Percentiles rank a stretch among this genome's conserved stretches.
Conservation (phyloP, 1,140 invertebrate genomes). For the Pogonomyrmex californicus region DNA sequence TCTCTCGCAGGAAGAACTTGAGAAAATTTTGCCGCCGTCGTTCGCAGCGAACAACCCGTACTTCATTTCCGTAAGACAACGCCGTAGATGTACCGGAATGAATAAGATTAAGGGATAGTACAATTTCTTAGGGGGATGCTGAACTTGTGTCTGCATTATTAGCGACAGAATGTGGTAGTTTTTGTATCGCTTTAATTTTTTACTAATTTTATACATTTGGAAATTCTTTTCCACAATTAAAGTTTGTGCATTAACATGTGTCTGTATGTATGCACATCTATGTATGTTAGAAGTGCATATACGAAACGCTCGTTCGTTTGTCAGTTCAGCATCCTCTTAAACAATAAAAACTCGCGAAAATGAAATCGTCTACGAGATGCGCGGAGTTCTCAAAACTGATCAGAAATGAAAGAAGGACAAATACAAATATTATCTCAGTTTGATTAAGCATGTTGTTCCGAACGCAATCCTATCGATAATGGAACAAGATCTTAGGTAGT, state of each 20-base stretch:
- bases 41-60: conserved; percentile 1
- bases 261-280: too few species aligned
- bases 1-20: conserved; percentile 31
- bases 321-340: too few species aligned
- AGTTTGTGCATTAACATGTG: too few species aligned
- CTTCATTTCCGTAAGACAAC: conserved; percentile 4
- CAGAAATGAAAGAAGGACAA: not conserved
- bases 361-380: not conserved
- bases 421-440: not conserved
- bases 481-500: conserved; percentile 24
- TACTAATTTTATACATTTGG: too few species aligned
- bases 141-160: too few species aligned
- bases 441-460: conserved; percentile 13
- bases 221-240: too few species aligned
- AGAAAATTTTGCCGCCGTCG: conserved; percentile 19
- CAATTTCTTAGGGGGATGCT: not conserved
- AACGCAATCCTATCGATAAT: conserved; percentile 23
- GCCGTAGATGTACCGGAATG: not conserved
- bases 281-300: too few species aligned
- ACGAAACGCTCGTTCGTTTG: too few species aligned
- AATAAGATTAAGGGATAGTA: not conserved
- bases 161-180: too few species aligned
- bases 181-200: too few species aligned
- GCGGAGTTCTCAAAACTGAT: not conserved
- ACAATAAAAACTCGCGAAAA: not conserved